Evolutionary conservation across 2,797 vertebrate genomes (phyloP).

Genomic region (Gambelia wislizenii): DNA sequence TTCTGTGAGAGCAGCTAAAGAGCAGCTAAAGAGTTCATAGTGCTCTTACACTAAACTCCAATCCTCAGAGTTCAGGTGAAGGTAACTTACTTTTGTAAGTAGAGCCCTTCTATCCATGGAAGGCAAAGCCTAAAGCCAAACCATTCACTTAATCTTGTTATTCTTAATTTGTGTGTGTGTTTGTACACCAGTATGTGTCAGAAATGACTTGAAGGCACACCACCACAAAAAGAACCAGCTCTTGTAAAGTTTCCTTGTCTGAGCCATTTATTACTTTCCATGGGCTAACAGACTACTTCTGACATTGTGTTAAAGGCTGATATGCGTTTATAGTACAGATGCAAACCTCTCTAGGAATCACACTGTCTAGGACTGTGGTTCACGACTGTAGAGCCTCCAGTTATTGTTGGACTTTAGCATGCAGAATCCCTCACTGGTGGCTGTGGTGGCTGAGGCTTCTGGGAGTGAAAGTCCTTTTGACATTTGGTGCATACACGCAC

Average conservation of each 20-base stretch:
- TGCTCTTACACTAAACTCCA: background rate
- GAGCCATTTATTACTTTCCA: background rate
- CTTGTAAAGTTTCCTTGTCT: background rate
- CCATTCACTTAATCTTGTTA: background rate
- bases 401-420: background rate
- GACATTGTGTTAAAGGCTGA: background rate
- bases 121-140: background rate
- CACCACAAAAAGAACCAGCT: background rate
- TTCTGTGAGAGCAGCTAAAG: background rate
- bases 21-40: background rate
- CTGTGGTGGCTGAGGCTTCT: background rate
- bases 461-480: background rate
- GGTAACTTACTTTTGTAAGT: background rate
- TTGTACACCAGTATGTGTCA: background rate
- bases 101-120: background rate
- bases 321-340: background rate
- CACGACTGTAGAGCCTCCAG: background rate
- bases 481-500: background rate
- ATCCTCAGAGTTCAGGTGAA: background rate
- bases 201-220: no score
- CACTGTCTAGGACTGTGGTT: background rate
- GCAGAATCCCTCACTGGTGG: background rate
- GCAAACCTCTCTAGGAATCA: background rate
- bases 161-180: background rate
- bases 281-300: no score